Evolutionary conservation across 2,797 vertebrate species (phyloP).

Genomic region (Tinamus major): DNA sequence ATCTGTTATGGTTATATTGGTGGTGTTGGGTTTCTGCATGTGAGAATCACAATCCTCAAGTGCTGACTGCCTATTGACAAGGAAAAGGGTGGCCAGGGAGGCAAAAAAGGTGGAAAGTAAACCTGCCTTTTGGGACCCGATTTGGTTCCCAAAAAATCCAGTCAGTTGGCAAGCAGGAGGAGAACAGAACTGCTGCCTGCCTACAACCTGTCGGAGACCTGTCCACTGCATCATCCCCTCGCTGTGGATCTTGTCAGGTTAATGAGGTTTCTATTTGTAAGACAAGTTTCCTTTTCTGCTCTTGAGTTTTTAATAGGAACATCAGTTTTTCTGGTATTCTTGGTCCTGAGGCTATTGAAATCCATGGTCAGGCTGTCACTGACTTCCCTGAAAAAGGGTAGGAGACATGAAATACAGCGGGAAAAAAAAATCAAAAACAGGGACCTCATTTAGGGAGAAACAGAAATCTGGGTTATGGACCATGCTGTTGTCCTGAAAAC

Average conservation of each 20-base stretch:
- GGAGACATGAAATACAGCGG: neutral
- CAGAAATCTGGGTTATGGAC: neutral
- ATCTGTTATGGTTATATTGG: neutral
- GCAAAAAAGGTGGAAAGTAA: neutral
- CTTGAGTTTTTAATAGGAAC: neutral
- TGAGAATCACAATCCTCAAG: neutral
- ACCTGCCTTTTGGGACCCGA: neutral
- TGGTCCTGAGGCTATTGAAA: neutral
- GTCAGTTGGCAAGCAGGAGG: neutral
- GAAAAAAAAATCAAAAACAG: neutral
- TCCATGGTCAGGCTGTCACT: neutral
- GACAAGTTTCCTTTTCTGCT: conserved; percentile 9
- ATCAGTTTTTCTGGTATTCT: neutral
- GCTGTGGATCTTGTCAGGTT: conserved; percentile 41
- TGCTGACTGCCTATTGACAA: neutral
- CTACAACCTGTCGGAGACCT: neutral
- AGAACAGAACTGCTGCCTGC: neutral
- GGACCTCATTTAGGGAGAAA: neutral
- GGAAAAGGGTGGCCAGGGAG: neutral
- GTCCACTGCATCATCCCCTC: neutral
- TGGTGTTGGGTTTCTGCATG: neutral
- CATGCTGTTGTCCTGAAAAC: neutral
- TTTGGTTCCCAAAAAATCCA: neutral
- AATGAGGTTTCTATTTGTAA: neutral
- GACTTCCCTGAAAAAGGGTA: neutral